A percentile compares a stretch with the other conserved stretches of the same genome.
phyloP scores from a whole-genome alignment of 2,888 invertebrate species.

The Zygogramma bicolorata region DNA sequence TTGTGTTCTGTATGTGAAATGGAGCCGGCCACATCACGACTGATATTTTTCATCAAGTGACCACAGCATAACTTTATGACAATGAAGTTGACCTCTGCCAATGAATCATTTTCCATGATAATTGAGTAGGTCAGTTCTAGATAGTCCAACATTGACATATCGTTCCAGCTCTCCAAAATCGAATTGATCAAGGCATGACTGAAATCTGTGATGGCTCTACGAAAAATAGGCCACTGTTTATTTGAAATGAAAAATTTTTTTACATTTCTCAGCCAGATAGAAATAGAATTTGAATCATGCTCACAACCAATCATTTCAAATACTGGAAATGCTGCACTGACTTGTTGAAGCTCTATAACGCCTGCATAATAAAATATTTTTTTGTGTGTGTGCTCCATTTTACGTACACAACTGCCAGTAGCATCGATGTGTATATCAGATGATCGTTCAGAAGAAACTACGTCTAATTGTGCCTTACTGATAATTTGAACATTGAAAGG shows the following conservation, averaged over 20 bases:
- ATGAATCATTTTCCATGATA: background rate
- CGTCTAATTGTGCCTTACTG: background rate
- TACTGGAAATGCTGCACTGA: background rate
- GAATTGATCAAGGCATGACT: conserved; percentile 1
- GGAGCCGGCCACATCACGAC: background rate
- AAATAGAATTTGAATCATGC: background rate
- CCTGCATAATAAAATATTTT: background rate
- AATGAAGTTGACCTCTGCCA: background rate
- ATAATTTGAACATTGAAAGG: background rate
- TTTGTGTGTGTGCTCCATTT: background rate
- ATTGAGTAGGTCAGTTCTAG: background rate
- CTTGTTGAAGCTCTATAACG: background rate
- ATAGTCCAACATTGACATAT: background rate
- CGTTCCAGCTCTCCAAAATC: background rate
- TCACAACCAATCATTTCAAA: conserved; percentile 11
- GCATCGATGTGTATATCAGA: background rate
- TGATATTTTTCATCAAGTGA: background rate
- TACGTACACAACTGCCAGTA: background rate
- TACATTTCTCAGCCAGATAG: background rate
- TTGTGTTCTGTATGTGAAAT: background rate
- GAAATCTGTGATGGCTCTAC: background rate
- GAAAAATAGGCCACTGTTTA: background rate
- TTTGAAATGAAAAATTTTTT: background rate
- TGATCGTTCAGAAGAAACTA: background rate
- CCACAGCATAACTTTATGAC: background rate